Evolutionary conservation across 1,140 invertebrate species (phyloP), one percentile per base, ranked within the genome.

Genomic region (Euura lappo): DNA sequence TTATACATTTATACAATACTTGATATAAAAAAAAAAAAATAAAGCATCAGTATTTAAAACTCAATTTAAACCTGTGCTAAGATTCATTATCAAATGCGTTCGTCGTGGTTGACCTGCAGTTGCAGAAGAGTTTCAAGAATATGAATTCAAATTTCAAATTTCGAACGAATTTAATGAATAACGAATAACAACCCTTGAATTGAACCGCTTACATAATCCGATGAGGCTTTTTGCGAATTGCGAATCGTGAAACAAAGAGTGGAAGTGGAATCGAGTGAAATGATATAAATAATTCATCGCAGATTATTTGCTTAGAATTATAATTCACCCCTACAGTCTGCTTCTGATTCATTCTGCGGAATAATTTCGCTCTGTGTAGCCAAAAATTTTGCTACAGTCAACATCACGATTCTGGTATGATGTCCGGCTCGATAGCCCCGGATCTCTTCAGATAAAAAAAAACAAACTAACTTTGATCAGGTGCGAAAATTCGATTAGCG

Each of bases 1-100:
- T 88, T 87, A 87, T 87, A 88, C 86, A 87, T 88, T 88, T 88
- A 87, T 88, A 88, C 84, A 87, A 87, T 87, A 87, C 85, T 87
- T 87, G 87, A 87, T 87, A 87, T 86, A 87, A 88, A 28, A 28
- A 28, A 28, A 28, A 28, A 1, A 28, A 60, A 88, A 88, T 87
- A 88, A 88, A 88, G 86, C 87, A 87, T 87, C 86, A 87, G 87
- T 87, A 87, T 87, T 88, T 87, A 87, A 88, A 86, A 86, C 84
- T 86, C 82, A 78, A 65, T 44, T 67, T 66, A 65, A 28, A 28
- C 28, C 28, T 28, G 28, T 28, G 28, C 28, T 28, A 28, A 28
- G 28, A 28, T 28, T 28, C 28, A 28, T 28, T 28, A 28, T 1
- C 28, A 28, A 28, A 28, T 28, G n/a, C n/a, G n/a, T n/a, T n/a